Conservation (phyloP, 2,113 vertebrate genomes). For the Salvelinus fontinalis region DNA sequence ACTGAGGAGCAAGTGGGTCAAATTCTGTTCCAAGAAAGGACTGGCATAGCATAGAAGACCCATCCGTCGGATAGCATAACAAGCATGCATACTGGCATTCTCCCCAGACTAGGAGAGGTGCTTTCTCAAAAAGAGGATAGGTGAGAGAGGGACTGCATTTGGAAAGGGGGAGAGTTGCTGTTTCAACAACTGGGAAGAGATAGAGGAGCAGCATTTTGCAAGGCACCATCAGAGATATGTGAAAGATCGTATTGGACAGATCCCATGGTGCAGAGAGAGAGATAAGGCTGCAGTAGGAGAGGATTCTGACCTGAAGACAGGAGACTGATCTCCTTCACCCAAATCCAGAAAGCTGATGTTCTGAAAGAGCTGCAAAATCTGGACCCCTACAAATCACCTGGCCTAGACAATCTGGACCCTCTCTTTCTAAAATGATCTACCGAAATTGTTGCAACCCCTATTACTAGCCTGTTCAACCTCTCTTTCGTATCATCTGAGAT, state of each 20-base stretch:
- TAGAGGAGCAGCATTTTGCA: background rate
- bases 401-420: too few relatives aligned
- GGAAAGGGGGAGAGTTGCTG: background rate
- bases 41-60: background rate
- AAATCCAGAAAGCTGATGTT: too few relatives aligned
- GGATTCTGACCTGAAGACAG: background rate
- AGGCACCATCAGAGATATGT: slow-evolving; percentile 2
- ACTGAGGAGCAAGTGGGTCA: background rate
- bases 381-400: too few relatives aligned
- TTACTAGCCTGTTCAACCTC: too few relatives aligned
- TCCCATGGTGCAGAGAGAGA: background rate
- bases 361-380: too few relatives aligned
- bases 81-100: slow-evolving; percentile 2
- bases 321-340: background rate
- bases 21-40: slow-evolving; percentile 9
- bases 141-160: background rate
- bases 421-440: too few relatives aligned
- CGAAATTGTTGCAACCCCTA: too few relatives aligned
- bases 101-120: slow-evolving; percentile 7
- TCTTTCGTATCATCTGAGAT: too few relatives aligned
- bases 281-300: background rate
- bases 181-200: slow-evolving; percentile 2
- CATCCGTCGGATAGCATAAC: slow-evolving; percentile 14
- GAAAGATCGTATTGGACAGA: background rate
- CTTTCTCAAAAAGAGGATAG: background rate